These are phyloP conservation scores for Ochropacha duplaris DNA, from an alignment of 2,888 invertebrate species.

Conservation along the genomic window DNA sequence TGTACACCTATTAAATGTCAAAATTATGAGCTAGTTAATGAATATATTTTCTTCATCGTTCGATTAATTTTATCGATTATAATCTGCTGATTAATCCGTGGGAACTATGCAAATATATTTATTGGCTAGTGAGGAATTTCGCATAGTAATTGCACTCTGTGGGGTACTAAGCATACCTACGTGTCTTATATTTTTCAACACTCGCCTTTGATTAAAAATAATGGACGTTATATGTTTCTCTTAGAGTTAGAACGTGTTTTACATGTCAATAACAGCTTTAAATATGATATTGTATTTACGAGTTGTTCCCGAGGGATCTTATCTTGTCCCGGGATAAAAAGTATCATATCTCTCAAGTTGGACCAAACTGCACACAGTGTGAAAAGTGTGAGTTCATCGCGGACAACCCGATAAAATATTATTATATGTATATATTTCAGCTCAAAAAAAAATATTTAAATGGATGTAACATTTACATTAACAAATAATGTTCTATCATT, in stretches of 20 bases:
- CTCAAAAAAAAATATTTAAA: too few species aligned
- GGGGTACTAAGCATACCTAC: background rate
- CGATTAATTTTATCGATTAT: background rate
- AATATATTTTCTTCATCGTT: constrained; percentile 1
- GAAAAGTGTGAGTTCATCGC: too few species aligned
- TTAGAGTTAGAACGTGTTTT: background rate
- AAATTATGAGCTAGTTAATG: background rate
- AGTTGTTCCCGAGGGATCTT: too few species aligned
- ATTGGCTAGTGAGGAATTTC: constrained; percentile 9
- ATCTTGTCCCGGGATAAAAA: too few species aligned
- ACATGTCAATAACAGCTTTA: background rate
- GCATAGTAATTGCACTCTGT: constrained; percentile 3
- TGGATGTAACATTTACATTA: too few species aligned
- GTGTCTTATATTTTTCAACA: background rate
- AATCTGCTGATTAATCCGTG: constrained; percentile 19
- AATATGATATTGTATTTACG: background rate
- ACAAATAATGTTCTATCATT: too few species aligned
- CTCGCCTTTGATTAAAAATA: background rate
- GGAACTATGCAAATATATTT: constrained; percentile 30
- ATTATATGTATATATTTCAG: too few species aligned
- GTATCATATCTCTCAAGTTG: too few species aligned
- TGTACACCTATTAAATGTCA: too few species aligned
- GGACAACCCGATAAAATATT: too few species aligned
- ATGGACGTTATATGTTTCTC: background rate
- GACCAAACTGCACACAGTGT: too few species aligned